A percentile compares a stretch with the other conserved stretches of the same genome.
Evolutionary conservation across 2,113 vertebrate species (phyloP).

Genomic region (Gymnocephalus cernua): DNA sequence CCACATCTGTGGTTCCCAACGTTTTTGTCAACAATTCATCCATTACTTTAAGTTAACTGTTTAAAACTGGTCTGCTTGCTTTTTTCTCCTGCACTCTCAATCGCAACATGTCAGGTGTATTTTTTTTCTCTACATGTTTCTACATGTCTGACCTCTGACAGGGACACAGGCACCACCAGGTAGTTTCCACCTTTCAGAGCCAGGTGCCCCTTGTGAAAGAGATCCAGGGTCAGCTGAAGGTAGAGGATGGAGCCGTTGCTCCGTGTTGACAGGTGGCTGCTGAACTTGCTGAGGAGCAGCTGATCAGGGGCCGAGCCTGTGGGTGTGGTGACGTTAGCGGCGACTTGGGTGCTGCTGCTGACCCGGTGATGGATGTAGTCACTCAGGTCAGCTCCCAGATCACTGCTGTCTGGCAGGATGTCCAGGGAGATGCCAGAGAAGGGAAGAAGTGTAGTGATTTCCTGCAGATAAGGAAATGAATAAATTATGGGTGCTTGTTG

Average conservation of each 20-base stretch:
- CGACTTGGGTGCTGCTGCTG: constrained; percentile 90
- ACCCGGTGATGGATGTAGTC: constrained; percentile 95
- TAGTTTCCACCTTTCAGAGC: constrained; percentile 96
- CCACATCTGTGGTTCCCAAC: constrained; percentile 1
- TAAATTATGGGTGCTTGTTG: background rate
- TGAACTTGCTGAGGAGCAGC: constrained; percentile 90
- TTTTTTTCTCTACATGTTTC: too few relatives aligned
- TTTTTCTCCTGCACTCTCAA: background rate
- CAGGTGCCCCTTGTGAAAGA: constrained; percentile 94
- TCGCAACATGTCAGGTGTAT: too few relatives aligned
- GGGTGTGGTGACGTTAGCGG: constrained; percentile 92
- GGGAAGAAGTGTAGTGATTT: constrained; percentile 89
- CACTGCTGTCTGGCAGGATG: constrained; percentile 92
- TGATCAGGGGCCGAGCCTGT: constrained; percentile 92
- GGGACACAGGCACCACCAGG: constrained; percentile 95
- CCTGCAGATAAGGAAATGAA: constrained; percentile 79
- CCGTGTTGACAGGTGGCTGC: constrained; percentile 92
- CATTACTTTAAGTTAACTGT: background rate
- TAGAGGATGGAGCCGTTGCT: constrained; percentile 97
- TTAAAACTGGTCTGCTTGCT: background rate
- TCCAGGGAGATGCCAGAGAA: constrained; percentile 92
- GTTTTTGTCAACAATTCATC: background rate
- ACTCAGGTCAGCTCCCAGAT: constrained; percentile 91
- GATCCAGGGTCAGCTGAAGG: constrained; percentile 94
- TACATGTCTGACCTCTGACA: constrained; percentile 87